A percentile compares a stretch with the other conserved stretches of the same genome.
phyloP scores from a whole-genome alignment of 2,113 vertebrate genomes.

The Anguilla rostrata region DNA sequence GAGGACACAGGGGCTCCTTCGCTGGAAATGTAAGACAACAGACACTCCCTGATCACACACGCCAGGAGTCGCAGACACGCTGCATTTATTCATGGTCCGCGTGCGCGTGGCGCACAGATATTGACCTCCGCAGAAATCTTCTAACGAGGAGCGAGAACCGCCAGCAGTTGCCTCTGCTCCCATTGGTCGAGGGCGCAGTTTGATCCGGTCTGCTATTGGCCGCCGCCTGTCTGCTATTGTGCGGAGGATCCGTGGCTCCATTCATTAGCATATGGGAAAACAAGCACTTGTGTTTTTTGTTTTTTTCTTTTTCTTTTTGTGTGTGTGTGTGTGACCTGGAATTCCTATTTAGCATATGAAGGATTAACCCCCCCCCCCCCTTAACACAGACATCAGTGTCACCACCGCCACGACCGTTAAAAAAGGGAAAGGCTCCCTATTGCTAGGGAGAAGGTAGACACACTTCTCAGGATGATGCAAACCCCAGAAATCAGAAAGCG shows the following conservation, averaged over 20 bases:
- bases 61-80: neutral
- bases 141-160: neutral
- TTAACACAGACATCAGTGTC: neutral
- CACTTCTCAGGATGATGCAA: constrained; percentile 71
- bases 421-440: constrained; percentile 30
- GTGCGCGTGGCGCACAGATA: neutral
- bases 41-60: neutral
- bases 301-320: too few species aligned
- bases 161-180: constrained; percentile 40
- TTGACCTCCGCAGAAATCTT: neutral
- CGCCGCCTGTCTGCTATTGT: constrained; percentile 64
- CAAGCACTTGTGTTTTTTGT: constrained; percentile 23
- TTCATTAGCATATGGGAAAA: constrained; percentile 53
- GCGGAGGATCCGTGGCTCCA: constrained; percentile 19
- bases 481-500: constrained; percentile 65
- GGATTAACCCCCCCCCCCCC: constrained; percentile 37
- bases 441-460: constrained; percentile 43
- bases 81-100: neutral
- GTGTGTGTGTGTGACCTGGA: constrained; percentile 23
- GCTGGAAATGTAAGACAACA: neutral
- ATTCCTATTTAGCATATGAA: constrained; percentile 38
- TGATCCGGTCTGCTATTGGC: constrained; percentile 50
- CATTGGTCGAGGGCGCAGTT: constrained; percentile 49
- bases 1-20: neutral
- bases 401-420: neutral